Conservation (phyloP, 2,888 invertebrate species). For the Oscheius sp. region DNA sequence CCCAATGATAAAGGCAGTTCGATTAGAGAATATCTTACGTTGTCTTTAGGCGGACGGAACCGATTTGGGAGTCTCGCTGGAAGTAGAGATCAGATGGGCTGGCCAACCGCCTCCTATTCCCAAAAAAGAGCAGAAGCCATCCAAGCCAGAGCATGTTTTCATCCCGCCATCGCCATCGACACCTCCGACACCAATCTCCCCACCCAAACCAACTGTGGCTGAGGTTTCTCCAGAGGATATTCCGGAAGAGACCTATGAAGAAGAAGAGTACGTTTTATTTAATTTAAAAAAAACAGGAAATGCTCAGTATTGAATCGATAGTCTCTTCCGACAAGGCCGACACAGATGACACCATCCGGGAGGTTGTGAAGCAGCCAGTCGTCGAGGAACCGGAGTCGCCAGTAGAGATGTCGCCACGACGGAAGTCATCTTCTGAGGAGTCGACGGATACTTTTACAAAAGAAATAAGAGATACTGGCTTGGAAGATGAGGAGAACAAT, state of each 20-base stretch:
- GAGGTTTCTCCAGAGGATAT: constrained; percentile 26
- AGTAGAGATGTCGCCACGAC: not conserved
- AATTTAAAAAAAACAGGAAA: not conserved
- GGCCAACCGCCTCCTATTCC: not conserved
- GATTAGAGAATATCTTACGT: not conserved
- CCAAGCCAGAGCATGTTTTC: constrained; percentile 3
- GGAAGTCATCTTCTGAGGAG: not conserved
- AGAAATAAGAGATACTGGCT: constrained; percentile 13
- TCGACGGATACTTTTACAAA: constrained; percentile 28
- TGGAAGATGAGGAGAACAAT: constrained; percentile 14
- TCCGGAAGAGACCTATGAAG: constrained; percentile 26
- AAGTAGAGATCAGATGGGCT: constrained; percentile 42
- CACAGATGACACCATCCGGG: constrained; percentile 21
- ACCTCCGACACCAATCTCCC: not conserved
- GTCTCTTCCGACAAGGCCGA: constrained; percentile 39
- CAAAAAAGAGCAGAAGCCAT: not conserved
- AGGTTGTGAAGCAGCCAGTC: not conserved
- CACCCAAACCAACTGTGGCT: not conserved
- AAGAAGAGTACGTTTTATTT: constrained; percentile 30
- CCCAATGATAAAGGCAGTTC: constrained; percentile 46
- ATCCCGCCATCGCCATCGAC: not conserved
- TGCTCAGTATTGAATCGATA: constrained; percentile 43
- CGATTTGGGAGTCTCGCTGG: constrained; percentile 29
- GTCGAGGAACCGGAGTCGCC: not conserved
- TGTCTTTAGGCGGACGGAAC: not conserved